A percentile compares a stretch with the other conserved stretches of the same genome.
phyloP scores from a whole-genome alignment of 2,113 vertebrate genomes.

The Rousettus leschenaultii region DNA sequence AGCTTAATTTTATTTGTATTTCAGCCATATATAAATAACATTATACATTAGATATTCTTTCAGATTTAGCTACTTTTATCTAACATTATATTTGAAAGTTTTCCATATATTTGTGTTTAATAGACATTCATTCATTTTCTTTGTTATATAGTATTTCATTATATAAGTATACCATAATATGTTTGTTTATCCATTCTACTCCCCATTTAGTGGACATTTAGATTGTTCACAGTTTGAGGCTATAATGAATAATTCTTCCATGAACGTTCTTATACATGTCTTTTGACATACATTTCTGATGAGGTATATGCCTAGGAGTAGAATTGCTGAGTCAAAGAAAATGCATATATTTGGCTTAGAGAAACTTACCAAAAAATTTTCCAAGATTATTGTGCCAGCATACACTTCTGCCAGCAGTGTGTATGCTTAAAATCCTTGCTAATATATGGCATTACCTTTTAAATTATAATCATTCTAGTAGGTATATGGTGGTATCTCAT shows the following conservation, averaged over 20 bases:
- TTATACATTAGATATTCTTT: not conserved
- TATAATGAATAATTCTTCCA: not conserved
- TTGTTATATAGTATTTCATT: not conserved
- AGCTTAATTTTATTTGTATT: not conserved
- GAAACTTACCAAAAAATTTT: conserved; percentile 4
- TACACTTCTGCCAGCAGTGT: not conserved
- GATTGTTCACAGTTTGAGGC: not conserved
- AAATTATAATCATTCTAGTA: not conserved
- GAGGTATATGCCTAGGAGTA: not conserved
- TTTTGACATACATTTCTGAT: not conserved
- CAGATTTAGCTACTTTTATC: not conserved
- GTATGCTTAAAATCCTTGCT: not conserved
- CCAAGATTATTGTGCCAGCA: not conserved
- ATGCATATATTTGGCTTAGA: not conserved
- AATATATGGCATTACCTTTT: not conserved
- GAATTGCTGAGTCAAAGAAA: not conserved
- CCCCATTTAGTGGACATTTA: not conserved
- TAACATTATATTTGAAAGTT: not conserved
- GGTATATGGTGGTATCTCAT: not conserved
- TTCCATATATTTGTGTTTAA: not conserved
- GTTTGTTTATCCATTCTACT: not conserved
- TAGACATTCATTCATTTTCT: not conserved
- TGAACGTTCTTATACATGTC: not conserved
- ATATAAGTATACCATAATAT: not conserved
- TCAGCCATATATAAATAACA: not conserved